Conservation (phyloP, 1,140 invertebrate species). For the Zaprionus ghesquierei region DNA sequence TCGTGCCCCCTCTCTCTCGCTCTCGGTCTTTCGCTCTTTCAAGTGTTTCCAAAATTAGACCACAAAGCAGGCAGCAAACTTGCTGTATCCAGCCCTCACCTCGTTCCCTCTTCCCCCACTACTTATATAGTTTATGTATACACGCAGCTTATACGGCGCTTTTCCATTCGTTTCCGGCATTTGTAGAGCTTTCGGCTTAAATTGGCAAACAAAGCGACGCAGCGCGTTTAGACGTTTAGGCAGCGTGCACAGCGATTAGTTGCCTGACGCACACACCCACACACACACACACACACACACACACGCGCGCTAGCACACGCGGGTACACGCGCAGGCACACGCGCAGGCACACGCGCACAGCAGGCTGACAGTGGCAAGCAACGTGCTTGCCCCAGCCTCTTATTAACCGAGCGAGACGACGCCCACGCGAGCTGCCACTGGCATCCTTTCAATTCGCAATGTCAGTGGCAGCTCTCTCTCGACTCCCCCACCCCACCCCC, state of each 20-base stretch:
- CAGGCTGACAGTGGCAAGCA: background rate
- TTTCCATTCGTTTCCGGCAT: background rate
- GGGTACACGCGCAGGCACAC: background rate
- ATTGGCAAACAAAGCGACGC: conserved; percentile 19
- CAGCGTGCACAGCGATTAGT: conserved; percentile 16
- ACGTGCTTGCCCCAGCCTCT: background rate
- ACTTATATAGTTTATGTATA: background rate
- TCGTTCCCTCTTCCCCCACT: background rate
- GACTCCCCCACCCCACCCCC: background rate
- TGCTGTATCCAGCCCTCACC: too few relatives aligned
- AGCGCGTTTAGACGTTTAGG: too few relatives aligned
- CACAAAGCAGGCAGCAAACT: background rate
- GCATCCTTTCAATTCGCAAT: conserved; percentile 36
- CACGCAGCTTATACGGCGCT: background rate
- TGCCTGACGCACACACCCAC: background rate
- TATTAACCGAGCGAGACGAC: background rate
- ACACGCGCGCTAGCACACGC: too few relatives aligned
- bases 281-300: background rate
- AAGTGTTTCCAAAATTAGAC: background rate
- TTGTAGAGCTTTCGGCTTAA: conserved; percentile 10
- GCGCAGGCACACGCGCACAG: background rate
- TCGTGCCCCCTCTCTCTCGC: too few relatives aligned
- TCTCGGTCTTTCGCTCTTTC: too few relatives aligned
- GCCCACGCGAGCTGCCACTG: conserved; percentile 40
- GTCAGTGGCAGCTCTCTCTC: conserved; percentile 6